Evolutionary conservation across 92 coral and sea anemone genomes (phyloP), one percentile per base, ranked within the genome.

Genomic region (Parazoanthus atlanticus): DNA sequence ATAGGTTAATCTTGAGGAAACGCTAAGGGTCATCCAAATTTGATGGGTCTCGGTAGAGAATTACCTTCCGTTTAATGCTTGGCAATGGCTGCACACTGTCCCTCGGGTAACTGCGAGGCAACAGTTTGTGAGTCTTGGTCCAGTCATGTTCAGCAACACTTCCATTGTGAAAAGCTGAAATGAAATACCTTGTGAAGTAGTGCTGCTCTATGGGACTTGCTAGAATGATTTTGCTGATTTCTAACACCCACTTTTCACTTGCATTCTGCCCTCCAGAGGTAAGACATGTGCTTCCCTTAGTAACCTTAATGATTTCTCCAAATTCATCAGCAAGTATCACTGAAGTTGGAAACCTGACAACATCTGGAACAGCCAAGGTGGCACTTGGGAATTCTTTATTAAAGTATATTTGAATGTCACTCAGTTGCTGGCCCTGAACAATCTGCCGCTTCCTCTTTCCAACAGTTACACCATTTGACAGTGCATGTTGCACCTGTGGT

Each of bases 41-140:
- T 1, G 80, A 43, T 23, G 97, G 94, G 7, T 92, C 94, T 16
- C 95, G 97, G 88, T 94, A 93, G 26, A 92, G 11, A 4, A 94
- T 74, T 0, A 91, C 91, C 78, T 91, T 92, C 81, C 95, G 84
- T 86, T 82, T 86, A 70, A 94, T 30, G 8, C 13, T 80, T 4
- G 54, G 23, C 9, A 90, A 32, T 9, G 94, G 94, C 81, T 89
- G 97, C 4, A 90, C 74, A 72, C 91, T 90, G 82, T 86, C 91
- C 33, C n/a, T 69, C 23, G 40, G 46, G 40, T 92, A 94, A 25
- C 46, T 47, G 16, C 76, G 80, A 3, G 92, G 92, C 6, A 89
- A 69, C 8, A 86, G 54, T 76, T 94, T 78, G 9, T 61, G 76
- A 17, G 97, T 92, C 5, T 86, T 69, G 16, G 94, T 90, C 95